Base-by-base conservation (phyloP, 2,113 vertebrate species). In the Menidia beryllina region DNA sequence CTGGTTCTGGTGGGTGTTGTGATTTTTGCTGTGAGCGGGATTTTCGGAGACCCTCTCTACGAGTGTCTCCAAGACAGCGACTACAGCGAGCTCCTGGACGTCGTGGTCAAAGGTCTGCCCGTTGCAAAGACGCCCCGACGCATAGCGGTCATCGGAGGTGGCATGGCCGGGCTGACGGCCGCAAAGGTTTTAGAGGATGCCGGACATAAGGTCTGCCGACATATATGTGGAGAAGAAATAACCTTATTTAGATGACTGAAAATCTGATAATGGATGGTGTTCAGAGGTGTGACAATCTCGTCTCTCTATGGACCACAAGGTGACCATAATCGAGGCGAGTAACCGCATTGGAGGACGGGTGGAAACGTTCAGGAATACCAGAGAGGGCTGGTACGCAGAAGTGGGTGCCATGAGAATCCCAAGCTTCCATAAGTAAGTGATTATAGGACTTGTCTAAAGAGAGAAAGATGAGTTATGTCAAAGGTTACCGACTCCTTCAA, bases 351-450 rank as follows among this genome's bases (percentile, higher is more conserved):
- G 96, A 51, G 96, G 95, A 63, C 93, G 95, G 9, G 92, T 96
- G 74, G 61, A 91, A 53, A 96, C 96, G 5, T 90, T 92, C 84
- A 91, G 94, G 71, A 88, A 95, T 64, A 77, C 11, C 3, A 84
- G 10, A 47, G 94, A 94, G 0, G 93, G 93, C 77, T 96, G 95
- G 94, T 94, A 91, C 25, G 94, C 91, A 63, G 95, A 97, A 49
- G 36, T 95, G 47, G 95, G 95, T 1, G 93, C 95, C 49, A 96
- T 96, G 95, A 93, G 95, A 76, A 94, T 96, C 79, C 95, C 95
- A 38, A 89, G 41, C 57, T 92, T 94, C 0, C 94, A 96, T 73
- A 91, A 86, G 95, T 95, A 60, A 86, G 90, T 62, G 43, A 2
- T 0, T 6, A n/a, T 2, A 43, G 41, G 17, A 39, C 7, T 39